These are phyloP conservation scores for human DNA, from an alignment of 2,113 vertebrate genomes.

Conservation along the genomic window DNA sequence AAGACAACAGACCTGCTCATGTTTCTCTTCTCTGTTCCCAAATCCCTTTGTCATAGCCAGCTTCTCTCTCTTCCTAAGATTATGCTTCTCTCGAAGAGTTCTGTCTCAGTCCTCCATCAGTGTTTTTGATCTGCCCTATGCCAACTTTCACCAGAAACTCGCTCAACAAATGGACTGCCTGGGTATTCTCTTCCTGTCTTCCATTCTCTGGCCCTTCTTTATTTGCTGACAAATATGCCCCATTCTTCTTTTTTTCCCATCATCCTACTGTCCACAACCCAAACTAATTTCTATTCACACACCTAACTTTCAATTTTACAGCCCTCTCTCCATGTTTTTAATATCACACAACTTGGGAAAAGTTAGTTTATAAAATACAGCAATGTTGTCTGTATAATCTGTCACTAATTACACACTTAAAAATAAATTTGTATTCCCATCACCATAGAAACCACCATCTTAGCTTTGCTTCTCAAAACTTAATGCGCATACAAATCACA, in stretches of 20 bases:
- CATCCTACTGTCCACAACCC: rapidly evolving
- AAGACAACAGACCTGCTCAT: not conserved
- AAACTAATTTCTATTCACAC: not conserved
- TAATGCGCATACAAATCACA: not conserved
- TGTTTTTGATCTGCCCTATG: not conserved
- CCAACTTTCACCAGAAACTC: not conserved
- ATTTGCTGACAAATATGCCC: not conserved
- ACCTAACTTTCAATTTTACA: not conserved
- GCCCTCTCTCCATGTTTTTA: not conserved
- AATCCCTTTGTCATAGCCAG: rapidly evolving
- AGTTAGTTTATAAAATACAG: not conserved
- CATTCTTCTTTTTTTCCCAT: not conserved
- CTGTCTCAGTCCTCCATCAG: not conserved
- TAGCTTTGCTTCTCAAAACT: not conserved
- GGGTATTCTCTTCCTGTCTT: not conserved
- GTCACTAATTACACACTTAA: not conserved
- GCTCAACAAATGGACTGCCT: not conserved
- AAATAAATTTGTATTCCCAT: not conserved
- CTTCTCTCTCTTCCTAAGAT: not conserved
- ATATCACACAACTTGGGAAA: not conserved
- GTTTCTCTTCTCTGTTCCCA: not conserved
- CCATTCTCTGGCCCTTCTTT: not conserved
- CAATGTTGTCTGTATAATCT: rapidly evolving
- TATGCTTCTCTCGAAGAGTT: not conserved
- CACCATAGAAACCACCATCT: not conserved